Conservation (phyloP, 2,797 vertebrate genomes). For the Monodelphis domestica region DNA sequence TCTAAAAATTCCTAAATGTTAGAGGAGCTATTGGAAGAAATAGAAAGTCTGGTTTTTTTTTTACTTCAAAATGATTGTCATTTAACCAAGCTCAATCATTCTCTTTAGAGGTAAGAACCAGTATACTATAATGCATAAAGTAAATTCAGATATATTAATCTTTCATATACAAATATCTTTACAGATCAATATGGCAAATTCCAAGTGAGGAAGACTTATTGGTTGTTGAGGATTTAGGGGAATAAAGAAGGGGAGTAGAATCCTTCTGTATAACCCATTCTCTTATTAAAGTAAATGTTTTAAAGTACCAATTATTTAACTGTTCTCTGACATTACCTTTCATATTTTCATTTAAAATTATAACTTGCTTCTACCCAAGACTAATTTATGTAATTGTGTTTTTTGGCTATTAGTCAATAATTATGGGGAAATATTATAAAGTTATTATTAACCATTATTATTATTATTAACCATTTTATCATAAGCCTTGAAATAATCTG, state of each 20-base stretch:
- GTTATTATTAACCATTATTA: no score
- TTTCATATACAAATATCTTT: neutral
- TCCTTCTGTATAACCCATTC: conserved; percentile 6
- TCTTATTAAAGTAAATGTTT: conserved; percentile 1
- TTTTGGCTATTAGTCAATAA: neutral
- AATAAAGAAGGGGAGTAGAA: neutral
- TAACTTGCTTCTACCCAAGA: neutral
- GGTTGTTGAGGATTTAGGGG: neutral
- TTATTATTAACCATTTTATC: neutral
- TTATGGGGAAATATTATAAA: neutral
- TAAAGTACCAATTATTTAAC: neutral
- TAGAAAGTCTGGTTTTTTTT: neutral
- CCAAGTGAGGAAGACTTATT: neutral
- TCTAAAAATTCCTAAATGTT: neutral
- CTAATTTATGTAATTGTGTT: neutral
- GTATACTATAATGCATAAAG: neutral
- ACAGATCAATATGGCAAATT: neutral
- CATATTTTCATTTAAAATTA: neutral
- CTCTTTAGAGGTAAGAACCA: conserved; percentile 34
- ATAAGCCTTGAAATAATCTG: neutral
- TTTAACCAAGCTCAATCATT: conserved; percentile 7
- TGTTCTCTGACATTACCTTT: neutral
- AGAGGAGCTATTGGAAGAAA: neutral
- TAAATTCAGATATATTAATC: neutral
- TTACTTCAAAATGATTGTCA: neutral